Evolutionary conservation across 1,140 invertebrate genomes (phyloP).

Genomic region (Geopemphigus sp.): DNA sequence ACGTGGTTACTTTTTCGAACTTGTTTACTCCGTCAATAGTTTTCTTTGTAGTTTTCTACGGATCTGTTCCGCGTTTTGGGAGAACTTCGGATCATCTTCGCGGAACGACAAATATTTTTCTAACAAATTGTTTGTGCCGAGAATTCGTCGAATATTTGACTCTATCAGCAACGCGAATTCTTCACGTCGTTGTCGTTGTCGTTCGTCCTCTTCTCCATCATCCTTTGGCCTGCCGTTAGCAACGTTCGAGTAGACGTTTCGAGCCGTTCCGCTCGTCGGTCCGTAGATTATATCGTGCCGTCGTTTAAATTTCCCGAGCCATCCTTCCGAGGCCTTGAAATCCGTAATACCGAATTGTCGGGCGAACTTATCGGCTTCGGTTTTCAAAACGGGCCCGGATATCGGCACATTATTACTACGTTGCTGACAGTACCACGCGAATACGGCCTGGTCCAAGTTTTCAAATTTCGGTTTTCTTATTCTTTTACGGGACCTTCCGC

Average conservation of each 20-base stretch:
- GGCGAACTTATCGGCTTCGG: conserved; percentile 52
- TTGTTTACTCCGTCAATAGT: background rate
- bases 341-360: conserved; percentile 53
- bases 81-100: background rate
- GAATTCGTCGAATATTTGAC: too few species aligned
- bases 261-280: conserved; percentile 55
- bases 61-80: background rate
- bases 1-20: background rate
- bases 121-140: background rate
- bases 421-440: conserved; percentile 54
- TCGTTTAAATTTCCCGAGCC: conserved; percentile 55
- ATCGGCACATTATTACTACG: conserved; percentile 53
- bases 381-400: conserved; percentile 52
- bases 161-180: too few species aligned
- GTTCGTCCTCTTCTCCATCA: too few species aligned
- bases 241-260: conserved; percentile 52
- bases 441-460: conserved; percentile 49
- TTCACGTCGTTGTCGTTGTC: too few species aligned
- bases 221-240: conserved; percentile 51
- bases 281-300: conserved; percentile 54
- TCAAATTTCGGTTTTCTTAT: background rate
- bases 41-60: background rate
- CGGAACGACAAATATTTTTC: background rate
- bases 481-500: background rate
- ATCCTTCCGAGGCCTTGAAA: conserved; percentile 56